Percentiles rank a stretch among this genome's conserved stretches.
Evolutionary conservation across 1,140 invertebrate genomes (phyloP).

Genomic region (Bombus huntii): DNA sequence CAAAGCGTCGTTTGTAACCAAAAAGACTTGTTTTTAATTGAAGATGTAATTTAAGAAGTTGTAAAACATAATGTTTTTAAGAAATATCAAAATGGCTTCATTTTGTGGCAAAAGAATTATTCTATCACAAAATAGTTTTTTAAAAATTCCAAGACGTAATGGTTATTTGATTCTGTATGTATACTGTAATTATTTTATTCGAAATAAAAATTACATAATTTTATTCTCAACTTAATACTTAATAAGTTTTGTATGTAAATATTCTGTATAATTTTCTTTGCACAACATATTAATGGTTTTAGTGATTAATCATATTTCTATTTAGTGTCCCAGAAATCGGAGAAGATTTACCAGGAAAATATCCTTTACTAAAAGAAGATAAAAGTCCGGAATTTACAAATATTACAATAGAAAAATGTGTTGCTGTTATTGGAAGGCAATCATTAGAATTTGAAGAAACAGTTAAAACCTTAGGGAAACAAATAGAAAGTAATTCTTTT

Average conservation of each 20-base stretch:
- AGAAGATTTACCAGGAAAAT: slow-evolving; percentile 89
- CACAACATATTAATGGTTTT: background rate
- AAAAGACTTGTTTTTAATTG: background rate
- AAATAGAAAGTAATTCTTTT: slow-evolving; percentile 71
- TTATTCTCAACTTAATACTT: background rate
- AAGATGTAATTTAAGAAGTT: background rate
- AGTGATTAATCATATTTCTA: slow-evolving; percentile 13
- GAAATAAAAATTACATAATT: slow-evolving; percentile 53
- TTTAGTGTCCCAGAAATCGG: slow-evolving; percentile 94
- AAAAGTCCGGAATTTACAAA: slow-evolving; percentile 91
- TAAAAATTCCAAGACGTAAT: slow-evolving; percentile 76
- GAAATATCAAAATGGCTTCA: slow-evolving; percentile 73
- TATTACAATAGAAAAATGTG: slow-evolving; percentile 91
- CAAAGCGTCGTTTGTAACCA: too few species aligned
- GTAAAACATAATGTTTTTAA: slow-evolving; percentile 24
- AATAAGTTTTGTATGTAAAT: background rate
- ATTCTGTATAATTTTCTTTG: background rate
- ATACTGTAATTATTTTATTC: slow-evolving; percentile 36
- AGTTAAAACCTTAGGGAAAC: slow-evolving; percentile 86
- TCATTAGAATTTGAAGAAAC: slow-evolving; percentile 92
- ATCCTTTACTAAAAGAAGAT: slow-evolving; percentile 88
- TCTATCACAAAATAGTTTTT: slow-evolving; percentile 70
- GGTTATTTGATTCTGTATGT: slow-evolving; percentile 84
- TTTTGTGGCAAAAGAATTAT: slow-evolving; percentile 75
- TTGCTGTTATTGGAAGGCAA: slow-evolving; percentile 91